Evolutionary conservation across 2,113 vertebrate species (phyloP), one percentile per base, ranked within the genome.

Genomic region (Terrapene triunguis): DNA sequence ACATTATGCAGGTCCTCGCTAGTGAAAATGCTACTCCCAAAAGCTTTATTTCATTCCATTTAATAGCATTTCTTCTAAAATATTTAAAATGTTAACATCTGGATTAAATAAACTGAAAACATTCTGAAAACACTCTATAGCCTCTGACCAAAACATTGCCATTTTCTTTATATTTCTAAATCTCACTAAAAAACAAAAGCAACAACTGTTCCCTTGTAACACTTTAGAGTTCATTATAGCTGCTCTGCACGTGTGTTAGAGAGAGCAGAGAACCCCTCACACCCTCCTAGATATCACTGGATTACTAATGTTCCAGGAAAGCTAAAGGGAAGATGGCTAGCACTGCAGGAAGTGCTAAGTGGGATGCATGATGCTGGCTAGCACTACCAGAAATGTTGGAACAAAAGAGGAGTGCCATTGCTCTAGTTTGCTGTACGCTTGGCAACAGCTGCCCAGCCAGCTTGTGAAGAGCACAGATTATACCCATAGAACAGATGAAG

Each of bases 341-440:
- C 80, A 48, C n/a, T 89, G 25, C 80, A 59, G 22, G 57, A 92
- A 83, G 1, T 35, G 16, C 25, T 92, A 92, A 53, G 2, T 27
- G 81, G 50, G 22, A 90, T 11, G 82, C 35, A 10, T 27, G 89
- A 87, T 92, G 10, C 72, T 82, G 47, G 24, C 82, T 10, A 48
- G 89, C 8, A 50, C 87, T 95, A 93, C 76, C 81, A 51, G 42
- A n/a, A 6, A 90, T 88, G 22, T 48, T 69, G 85, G 92, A 94
- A 88, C n/a, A 83, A 90, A 82, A 57, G 81, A 82, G 90, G 8
- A 16, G 7, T 8, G 29, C 92, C 83, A 86, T 35, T 47, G 24
- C 5, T 2, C 72, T 82, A 90, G 85, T 29, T 82, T 25, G 24
- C n/a, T 89, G 14, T 29, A 81, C 0, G 1, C 21, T 84, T 86